Evolutionary conservation across 2,888 invertebrate genomes (phyloP), one percentile per base, ranked within the genome.

Genomic region (Drosophila cyrtoloma): DNA sequence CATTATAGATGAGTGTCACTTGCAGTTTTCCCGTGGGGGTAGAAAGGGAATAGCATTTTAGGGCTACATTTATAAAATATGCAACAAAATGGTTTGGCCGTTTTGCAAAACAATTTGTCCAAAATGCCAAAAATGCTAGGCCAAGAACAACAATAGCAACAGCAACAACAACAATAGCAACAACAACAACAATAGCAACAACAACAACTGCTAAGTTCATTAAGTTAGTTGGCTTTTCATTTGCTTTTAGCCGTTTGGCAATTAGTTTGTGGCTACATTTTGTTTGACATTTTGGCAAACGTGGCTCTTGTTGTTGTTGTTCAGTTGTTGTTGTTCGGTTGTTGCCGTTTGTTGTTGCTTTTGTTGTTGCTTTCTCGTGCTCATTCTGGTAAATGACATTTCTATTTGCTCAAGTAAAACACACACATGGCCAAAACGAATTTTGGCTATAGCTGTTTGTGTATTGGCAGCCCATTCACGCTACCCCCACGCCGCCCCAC

Each of bases 351-450:
- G 32, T 14, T 33, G 3, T 10, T 35, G 35, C 1, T 14, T 62
- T 58, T 73, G 61, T 64, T 68, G 71, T 68, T 78, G 70, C 71
- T 72, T 86, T 81, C 86, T 84, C 79, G 89, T 84, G 77, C 79
- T 82, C 68, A 77, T 79, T 86, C 74, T 80, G 79, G 79, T 79
- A 86, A 86, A 84, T 86, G 87, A 90, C 87, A 90, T 88, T 88
- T 88, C 89, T 88, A 88, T 88, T 88, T 89, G 87, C 87, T 84
- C 59, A 71, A 79, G 79, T 86, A 77, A 68, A 68, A 81, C 78
- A 71, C 81, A 82, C 71, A 87, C 80, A 86, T 61, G 57, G 76
- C 65, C 76, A 74, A 56, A 57, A 52, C 64, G 67, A 39, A 71
- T 75, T 75, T 78, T 57, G 55, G 65, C 68, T 78, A 30, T 64